Evolutionary conservation across 2,888 invertebrate species (phyloP), one percentile per base, ranked within the genome.

Genomic region (Ecliptopera silaceata): DNA sequence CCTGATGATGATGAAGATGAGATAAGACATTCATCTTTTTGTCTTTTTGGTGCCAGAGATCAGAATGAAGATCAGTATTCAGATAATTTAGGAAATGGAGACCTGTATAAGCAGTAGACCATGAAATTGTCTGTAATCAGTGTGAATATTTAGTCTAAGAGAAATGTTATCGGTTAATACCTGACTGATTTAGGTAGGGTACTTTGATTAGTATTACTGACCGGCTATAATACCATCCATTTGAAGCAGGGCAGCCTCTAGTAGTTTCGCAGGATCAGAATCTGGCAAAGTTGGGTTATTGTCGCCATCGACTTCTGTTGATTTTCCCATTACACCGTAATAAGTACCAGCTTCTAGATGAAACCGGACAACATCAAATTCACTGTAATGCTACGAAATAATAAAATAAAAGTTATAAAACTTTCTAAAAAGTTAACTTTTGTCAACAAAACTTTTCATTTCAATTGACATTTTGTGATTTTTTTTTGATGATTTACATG

Each of bases 161-260:
- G 36, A 38, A 15, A 43, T 38, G 51, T 32, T 36, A 15, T 31
- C 42, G 22, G 55, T 26, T 2, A 43, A 29, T 8, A 36, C 12
- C 12, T 32, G 22, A 26, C 38, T 36, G 39, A 53, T 38, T 29
- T 10, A 13, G 15, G 20, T 50, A 4, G n/a, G 6, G 36, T 29
- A 12, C 26, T 17, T 55, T 29, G 32, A 44, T 39, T 22, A 1
- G 8, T 46, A n/a, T 32, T 36, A 69, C 88, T 88, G 83, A 95
- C 95, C 95, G 79, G 96, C 95, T 85, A 97, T 95, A 74, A 97
- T 96, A 51, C 96, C 97, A 86, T 97, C 97, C 95, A 97, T 96
- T 87, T 97, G 96, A 77, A 96, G 93, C 56, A 97, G 91, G 38
- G 97, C 97, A 65, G 96, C 96, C 79, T 96, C 96, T 77, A 97